phyloP scores from a whole-genome alignment of 2,113 vertebrate genomes.

The Ginglymostoma cirratum region DNA sequence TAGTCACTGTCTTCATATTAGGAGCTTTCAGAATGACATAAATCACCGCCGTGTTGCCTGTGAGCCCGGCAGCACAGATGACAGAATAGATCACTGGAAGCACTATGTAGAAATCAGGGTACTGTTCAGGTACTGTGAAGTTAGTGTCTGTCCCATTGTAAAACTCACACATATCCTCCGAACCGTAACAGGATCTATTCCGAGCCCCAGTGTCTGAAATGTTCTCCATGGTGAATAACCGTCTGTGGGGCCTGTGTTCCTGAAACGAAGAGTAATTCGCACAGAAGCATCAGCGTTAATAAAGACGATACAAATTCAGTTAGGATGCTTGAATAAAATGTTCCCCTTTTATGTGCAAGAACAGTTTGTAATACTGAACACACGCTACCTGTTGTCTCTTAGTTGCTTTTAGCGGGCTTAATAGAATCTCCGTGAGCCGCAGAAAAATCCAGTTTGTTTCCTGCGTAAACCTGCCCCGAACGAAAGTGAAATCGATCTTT shows the following conservation, averaged over 20 bases:
- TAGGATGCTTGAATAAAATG: background rate
- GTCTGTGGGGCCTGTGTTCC: background rate
- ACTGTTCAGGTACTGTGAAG: slow-evolving; percentile 44
- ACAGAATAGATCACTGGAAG: slow-evolving; percentile 74
- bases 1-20: slow-evolving; percentile 83
- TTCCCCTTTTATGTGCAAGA: background rate
- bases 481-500: background rate
- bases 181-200: background rate
- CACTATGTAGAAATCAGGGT: slow-evolving; percentile 64
- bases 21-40: slow-evolving; percentile 80
- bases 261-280: background rate
- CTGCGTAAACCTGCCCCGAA: background rate
- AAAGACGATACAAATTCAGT: background rate
- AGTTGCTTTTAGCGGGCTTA: background rate
- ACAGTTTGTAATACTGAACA: background rate
- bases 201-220: slow-evolving; percentile 40
- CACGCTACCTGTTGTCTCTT: background rate
- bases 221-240: slow-evolving; percentile 49
- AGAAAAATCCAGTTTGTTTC: background rate
- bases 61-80: slow-evolving; percentile 76
- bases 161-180: slow-evolving; percentile 37
- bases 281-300: too few relatives aligned
- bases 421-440: background rate
- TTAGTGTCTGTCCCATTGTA: slow-evolving; percentile 44
- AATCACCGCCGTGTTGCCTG: slow-evolving; percentile 77